These are phyloP conservation scores for Nasonia longicornis DNA, from an alignment of 1,140 invertebrate species.

Conservation along the genomic window DNA sequence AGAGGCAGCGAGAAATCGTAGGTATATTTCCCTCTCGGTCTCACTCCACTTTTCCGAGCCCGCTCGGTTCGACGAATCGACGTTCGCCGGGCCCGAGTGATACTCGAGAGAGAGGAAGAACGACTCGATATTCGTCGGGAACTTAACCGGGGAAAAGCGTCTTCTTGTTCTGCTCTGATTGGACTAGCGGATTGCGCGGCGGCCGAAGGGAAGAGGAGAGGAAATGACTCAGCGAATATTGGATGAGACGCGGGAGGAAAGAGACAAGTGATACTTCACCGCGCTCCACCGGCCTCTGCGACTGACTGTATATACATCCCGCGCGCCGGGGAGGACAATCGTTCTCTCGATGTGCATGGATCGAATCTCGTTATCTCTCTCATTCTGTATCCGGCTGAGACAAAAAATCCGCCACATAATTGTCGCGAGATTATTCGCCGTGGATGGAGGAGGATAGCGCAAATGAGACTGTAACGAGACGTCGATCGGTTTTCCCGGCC, in stretches of 20 bases:
- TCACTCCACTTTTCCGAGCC: conserved; percentile 4
- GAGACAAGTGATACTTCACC: conserved; percentile 35
- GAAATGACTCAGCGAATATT: conserved; percentile 45
- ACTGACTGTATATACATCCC: conserved; percentile 2
- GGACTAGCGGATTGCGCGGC: conserved; percentile 29
- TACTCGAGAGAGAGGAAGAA: conserved; percentile 28
- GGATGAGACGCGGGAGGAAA: conserved; percentile 36
- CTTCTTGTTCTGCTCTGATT: conserved; percentile 43
- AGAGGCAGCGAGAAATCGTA: neutral
- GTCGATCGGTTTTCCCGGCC: neutral
- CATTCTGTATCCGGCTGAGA: neutral
- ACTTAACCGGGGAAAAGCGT: conserved; percentile 39
- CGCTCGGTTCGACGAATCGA: conserved; percentile 20
- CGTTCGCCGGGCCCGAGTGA: conserved; percentile 21
- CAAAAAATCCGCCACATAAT: conserved; percentile 32
- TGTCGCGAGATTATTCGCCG: conserved; percentile 6
- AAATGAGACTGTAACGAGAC: neutral
- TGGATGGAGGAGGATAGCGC: neutral
- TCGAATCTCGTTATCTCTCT: conserved; percentile 26
- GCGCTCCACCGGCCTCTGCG: neutral
- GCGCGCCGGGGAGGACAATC: neutral
- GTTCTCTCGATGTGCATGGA: neutral
- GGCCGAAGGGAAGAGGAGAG: neutral
- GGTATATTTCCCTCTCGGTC: neutral
- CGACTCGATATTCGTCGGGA: conserved; percentile 37